Conservation (phyloP, 1,140 invertebrate species). For the Neuroterus valhalla region DNA sequence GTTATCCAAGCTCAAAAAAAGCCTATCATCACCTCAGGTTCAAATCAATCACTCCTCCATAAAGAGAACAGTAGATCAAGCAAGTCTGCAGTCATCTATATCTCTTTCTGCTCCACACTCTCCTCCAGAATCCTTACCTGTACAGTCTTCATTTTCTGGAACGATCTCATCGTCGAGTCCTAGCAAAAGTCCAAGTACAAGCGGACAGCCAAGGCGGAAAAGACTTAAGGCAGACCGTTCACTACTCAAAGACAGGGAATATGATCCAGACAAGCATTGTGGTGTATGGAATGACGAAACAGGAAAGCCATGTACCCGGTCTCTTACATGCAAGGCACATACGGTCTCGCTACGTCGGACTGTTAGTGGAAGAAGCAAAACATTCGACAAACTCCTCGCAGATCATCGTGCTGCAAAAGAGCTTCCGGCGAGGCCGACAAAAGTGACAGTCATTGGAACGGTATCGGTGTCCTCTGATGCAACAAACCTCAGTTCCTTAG, state of each 20-base stretch:
- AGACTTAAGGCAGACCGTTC: conserved; percentile 76
- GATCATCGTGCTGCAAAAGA: conserved; percentile 84
- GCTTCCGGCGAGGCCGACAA: conserved; percentile 63
- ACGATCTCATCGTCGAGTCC: conserved; percentile 54
- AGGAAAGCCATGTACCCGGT: conserved; percentile 85
- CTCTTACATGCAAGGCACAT: conserved; percentile 90
- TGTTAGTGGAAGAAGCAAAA: conserved; percentile 84
- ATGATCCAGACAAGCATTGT: conserved; percentile 88
- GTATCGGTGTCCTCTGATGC: conserved; percentile 53
- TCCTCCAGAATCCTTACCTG: conserved; percentile 60
- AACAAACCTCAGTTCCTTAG: conserved; percentile 46
- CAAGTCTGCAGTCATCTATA: conserved; percentile 50
- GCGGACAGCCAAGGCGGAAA: conserved; percentile 73
- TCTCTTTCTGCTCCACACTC: conserved; percentile 64
- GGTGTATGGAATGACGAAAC: conserved; percentile 83
- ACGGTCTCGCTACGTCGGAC: conserved; percentile 83
- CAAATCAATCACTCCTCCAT: conserved; percentile 63
- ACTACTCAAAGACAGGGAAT: conserved; percentile 83
- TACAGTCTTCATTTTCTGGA: conserved; percentile 57
- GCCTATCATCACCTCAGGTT: conserved; percentile 66
- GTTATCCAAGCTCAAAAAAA: conserved; percentile 69
- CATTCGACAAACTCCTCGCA: conserved; percentile 86
- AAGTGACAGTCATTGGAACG: conserved; percentile 61
- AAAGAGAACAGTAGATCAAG: conserved; percentile 56
- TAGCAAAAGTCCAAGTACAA: conserved; percentile 63